These are phyloP conservation scores for Colius striatus DNA, from an alignment of 2,113 vertebrate genomes.

Conservation along the genomic window DNA sequence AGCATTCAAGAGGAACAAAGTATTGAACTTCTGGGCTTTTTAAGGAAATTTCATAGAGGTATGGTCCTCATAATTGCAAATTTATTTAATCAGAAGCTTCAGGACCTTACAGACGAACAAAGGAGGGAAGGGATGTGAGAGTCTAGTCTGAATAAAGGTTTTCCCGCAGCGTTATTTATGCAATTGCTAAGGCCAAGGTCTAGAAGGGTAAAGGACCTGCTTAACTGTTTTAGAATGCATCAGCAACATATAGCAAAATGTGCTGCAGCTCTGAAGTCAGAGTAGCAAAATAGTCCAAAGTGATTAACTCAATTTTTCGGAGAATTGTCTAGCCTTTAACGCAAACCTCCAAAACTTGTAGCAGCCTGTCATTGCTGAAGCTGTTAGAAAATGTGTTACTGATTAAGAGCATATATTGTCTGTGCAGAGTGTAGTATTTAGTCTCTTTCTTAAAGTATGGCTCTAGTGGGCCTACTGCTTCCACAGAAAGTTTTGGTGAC, in stretches of 20 bases:
- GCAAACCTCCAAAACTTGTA: background rate
- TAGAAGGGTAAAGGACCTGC: background rate
- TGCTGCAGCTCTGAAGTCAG: background rate
- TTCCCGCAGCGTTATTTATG: background rate
- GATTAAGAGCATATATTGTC: background rate
- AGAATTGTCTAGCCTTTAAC: background rate
- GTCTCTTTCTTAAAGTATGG: background rate
- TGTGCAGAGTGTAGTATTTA: background rate
- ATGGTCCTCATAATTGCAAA: accelerated
- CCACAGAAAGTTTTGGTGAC: background rate
- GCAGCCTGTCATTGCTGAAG: background rate
- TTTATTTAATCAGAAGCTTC: background rate
- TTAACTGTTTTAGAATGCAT: background rate
- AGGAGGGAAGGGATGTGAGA: background rate
- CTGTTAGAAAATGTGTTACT: slow-evolving; percentile 19
- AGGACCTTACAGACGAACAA: background rate
- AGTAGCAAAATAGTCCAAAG: background rate
- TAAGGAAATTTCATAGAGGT: background rate
- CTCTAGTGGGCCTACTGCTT: background rate
- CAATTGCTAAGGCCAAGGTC: background rate
- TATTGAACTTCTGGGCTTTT: background rate
- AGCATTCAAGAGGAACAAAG: background rate
- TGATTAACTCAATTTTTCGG: background rate
- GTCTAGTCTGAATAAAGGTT: background rate
- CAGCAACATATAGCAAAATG: background rate